Evolutionary conservation across 2,888 invertebrate species (phyloP), one percentile per base, ranked within the genome.

Genomic region (Eristalinus aeneus): DNA sequence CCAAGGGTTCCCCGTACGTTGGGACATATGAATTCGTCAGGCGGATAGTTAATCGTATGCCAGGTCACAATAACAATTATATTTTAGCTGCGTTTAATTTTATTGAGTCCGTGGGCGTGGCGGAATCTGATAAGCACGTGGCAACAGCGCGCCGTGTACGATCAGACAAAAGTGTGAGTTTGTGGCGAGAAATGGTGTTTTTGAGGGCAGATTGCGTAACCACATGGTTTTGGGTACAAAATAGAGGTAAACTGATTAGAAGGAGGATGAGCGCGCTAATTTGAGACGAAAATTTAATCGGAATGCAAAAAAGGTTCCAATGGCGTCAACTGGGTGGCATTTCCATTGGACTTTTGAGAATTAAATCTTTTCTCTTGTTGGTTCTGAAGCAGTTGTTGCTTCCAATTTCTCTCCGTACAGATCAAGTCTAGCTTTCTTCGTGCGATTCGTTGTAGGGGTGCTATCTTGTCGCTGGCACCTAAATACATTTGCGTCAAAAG

Each of bases 21-120:
- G 16, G n/a, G 46, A 46, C 46, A 46, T 46, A 46, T 46, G 46
- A 46, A 16, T 46, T 16, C 46, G 46, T 46, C 46, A 54, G 23
- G 39, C 65, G 58, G 65, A 36, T 58, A 46, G 65, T 65, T 74
- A 67, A 74, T 74, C 58, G 74, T 74, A 46, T 65, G 74, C 65
- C 65, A 20, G 58, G 36, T 39, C 74, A 61, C 68, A 80, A 74
- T 69, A 80, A 69, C 74, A 80, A 74, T 80, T 69, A 80, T 80
- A 68, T 74, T 80, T 74, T 74, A 74, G 74, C 64, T 20, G 74
- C 63, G 63, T 74, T 74, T 80, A 74, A 74, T 80, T 68, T 80
- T 74, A 74, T 69, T 56, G 56, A 68, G 73, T 67, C 73, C 36
- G 68, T 64, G 54, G 46, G 46, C 46, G 46, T 16, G 16, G 46